Conservation (phyloP, 2,113 vertebrate genomes). For the Platichthys flesus region DNA sequence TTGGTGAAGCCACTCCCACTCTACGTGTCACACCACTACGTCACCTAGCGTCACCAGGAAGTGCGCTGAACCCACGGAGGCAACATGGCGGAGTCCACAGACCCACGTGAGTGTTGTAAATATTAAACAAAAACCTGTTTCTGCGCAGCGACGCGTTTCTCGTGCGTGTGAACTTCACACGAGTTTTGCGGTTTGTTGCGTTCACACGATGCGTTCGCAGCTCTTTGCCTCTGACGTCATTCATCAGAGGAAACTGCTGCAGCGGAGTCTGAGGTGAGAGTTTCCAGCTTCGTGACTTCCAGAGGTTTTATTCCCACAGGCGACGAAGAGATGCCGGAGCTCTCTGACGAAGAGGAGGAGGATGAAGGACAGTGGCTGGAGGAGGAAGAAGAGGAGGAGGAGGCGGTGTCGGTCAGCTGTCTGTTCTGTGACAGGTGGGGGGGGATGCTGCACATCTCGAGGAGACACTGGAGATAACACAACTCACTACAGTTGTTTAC, state of each 20-base stretch:
- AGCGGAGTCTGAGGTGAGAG: no score
- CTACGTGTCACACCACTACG: slow-evolving; percentile 4
- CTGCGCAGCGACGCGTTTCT: fast-evolving
- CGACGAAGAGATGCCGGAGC: slow-evolving; percentile 76
- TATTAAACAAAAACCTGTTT: background rate
- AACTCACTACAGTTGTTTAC: no score
- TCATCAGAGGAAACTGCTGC: no score
- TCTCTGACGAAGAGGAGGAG: slow-evolving; percentile 80
- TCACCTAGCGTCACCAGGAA: slow-evolving; percentile 67
- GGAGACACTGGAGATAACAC: background rate
- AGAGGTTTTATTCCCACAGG: slow-evolving; percentile 23
- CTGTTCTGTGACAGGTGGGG: slow-evolving; percentile 91
- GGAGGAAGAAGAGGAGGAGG: slow-evolving; percentile 73
- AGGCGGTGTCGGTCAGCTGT: slow-evolving; percentile 77
- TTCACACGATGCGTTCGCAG: background rate
- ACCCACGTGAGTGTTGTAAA: slow-evolving; percentile 78
- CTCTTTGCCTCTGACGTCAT: no score
- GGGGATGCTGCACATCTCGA: background rate
- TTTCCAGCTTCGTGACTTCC: background rate
- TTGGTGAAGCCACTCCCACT: background rate
- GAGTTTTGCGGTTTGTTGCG: background rate
- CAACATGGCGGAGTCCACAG: slow-evolving; percentile 78
- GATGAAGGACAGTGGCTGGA: slow-evolving; percentile 85
- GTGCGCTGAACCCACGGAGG: slow-evolving; percentile 36
- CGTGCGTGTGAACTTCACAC: fast-evolving